Conservation (phyloP, 2,797 vertebrate genomes). For the Danio tinwini region DNA sequence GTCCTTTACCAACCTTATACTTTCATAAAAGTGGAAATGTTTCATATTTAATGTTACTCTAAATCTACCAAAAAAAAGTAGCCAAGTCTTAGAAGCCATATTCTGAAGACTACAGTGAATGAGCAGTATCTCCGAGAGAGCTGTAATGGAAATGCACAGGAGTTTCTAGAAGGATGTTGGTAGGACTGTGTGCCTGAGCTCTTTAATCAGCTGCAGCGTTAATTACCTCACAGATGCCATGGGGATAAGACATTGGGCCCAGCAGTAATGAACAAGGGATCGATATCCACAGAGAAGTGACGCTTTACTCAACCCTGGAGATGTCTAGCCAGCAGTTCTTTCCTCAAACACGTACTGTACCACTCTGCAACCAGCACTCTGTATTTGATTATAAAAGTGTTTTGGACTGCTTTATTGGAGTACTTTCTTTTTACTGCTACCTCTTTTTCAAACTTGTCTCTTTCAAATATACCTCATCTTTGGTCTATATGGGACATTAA, state of each 20-base stretch:
- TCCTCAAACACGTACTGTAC: background rate
- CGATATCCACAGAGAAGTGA: slow-evolving; percentile 69
- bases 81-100: background rate
- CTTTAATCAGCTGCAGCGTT: slow-evolving; percentile 76
- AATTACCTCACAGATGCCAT: slow-evolving; percentile 73
- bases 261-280: slow-evolving; percentile 75
- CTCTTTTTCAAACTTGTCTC: background rate
- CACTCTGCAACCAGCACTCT: background rate
- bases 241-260: slow-evolving; percentile 69
- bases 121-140: slow-evolving; percentile 3
- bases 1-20: background rate
- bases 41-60: too few relatives aligned
- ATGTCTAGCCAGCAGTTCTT: slow-evolving; percentile 52
- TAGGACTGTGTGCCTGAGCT: slow-evolving; percentile 48
- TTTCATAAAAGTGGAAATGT: background rate
- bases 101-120: background rate
- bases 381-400: slow-evolving; percentile 3
- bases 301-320: slow-evolving; percentile 66
- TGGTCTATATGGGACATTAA: background rate
- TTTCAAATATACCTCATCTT: background rate
- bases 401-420: background rate
- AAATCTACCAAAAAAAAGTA: background rate
- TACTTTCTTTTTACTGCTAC: background rate
- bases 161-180: background rate
- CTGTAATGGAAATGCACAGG: background rate